Evolutionary conservation across 2,797 vertebrate genomes (phyloP).

Genomic region (Neosilurus hyrtlii): DNA sequence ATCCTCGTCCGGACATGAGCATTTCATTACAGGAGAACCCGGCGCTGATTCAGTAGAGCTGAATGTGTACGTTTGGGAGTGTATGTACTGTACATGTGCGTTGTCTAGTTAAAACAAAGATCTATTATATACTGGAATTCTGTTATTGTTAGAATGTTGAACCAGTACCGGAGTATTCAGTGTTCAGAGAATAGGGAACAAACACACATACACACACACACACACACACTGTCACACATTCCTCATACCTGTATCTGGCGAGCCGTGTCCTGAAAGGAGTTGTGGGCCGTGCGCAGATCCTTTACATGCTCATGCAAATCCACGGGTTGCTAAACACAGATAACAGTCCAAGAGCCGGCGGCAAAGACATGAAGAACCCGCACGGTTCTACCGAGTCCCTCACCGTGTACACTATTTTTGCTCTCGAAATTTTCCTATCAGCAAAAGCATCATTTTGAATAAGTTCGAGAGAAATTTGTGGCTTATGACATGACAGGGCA

Average conservation of each 20-base stretch:
- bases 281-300: slow-evolving; percentile 14
- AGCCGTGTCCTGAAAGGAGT: neutral
- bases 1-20: neutral
- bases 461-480: neutral
- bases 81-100: neutral
- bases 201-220: neutral
- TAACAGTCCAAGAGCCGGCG: slow-evolving; percentile 13
- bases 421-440: slow-evolving; percentile 17
- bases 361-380: neutral
- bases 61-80: neutral
- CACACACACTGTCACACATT: neutral
- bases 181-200: no score
- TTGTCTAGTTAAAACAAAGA: neutral
- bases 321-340: slow-evolving; percentile 30
- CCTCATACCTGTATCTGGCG: neutral
- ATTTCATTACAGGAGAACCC: neutral
- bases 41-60: neutral
- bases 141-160: neutral
- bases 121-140: neutral
- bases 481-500: no score
- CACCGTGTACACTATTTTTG: slow-evolving; percentile 8
- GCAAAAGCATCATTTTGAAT: neutral
- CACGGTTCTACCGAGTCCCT: slow-evolving; percentile 16
- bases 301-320: slow-evolving; percentile 37
- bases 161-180: neutral